Evolutionary conservation across 2,113 vertebrate genomes (phyloP), one percentile per base, ranked within the genome.

Genomic region (Lepus timidus): DNA sequence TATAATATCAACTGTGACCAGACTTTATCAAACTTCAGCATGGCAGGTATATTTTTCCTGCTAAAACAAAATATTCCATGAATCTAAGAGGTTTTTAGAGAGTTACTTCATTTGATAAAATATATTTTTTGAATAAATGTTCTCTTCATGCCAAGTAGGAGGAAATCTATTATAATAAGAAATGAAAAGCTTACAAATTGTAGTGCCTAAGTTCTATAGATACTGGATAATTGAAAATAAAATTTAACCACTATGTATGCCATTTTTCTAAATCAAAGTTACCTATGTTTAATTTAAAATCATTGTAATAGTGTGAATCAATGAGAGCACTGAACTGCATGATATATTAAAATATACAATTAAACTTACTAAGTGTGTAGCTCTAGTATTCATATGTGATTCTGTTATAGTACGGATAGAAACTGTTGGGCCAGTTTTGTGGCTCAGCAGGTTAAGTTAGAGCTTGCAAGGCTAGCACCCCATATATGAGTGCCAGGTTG

Each of bases 221-320:
- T 71, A 85, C 16, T 76, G 64, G 5, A 85, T 22, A 90, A 95
- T 20, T 68, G 79, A 88, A 96, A 94, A 74, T 68, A 92, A 90
- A 88, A 88, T 85, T 29, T 87, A 84, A 88, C 39, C 22, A 36
- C 39, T 31, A 51, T 14, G 5, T 74, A 84, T 86, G 4, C 6
- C 36, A 90, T 65, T 89, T 95, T 74, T 51, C 23, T 68, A 95
- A 93, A 83, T 68, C 64, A 83, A 90, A 71, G 31, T 83, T n/a
- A 90, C 22, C 19, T 75, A 70, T 52, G 11, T 33, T 85, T 80
- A 89, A 92, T 79, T 93, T 71, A 74, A 82, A 95, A 11, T 71
- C 12, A 76, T n/a, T 89, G 23, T 51, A 75, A 75, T 64, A 94
- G 67, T 78, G 68, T 51, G 82, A 78, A 83, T 90, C 84, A 88